These are phyloP conservation scores for Hybos culiciformis DNA, from an alignment of 2,888 invertebrate species.

Conservation along the genomic window DNA sequence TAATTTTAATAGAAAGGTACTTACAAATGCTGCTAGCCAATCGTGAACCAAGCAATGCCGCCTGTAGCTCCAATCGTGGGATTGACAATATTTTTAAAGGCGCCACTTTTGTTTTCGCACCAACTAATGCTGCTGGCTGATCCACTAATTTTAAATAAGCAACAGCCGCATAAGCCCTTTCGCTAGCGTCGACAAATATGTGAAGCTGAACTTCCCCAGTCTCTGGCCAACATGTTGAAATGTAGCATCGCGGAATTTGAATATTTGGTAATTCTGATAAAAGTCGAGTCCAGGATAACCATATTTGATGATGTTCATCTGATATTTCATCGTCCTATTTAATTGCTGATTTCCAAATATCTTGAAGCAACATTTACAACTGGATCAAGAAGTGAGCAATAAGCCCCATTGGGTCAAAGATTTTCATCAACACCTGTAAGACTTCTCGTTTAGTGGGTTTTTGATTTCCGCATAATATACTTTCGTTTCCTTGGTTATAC, in stretches of 20 bases:
- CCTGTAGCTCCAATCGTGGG: conserved; percentile 16
- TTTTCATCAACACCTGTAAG: conserved; percentile 15
- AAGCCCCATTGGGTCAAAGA: conserved; percentile 23
- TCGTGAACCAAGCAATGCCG: conserved; percentile 15
- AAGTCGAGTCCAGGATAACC: conserved; percentile 14
- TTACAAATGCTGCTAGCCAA: conserved; percentile 9
- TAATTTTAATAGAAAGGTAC: conserved; percentile 10
- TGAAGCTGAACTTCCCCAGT: conserved; percentile 10
- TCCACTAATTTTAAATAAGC: conserved; percentile 13
- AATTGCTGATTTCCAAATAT: conserved; percentile 8
- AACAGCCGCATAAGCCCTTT: conserved; percentile 16
- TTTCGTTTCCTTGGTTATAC: conserved; percentile 10
- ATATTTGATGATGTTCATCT: conserved; percentile 13
- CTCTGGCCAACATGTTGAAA: no score
- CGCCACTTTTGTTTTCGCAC: conserved; percentile 17
- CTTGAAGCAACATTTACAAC: conserved; percentile 12
- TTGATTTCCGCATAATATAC: conserved; percentile 6
- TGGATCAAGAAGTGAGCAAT: conserved; percentile 14
- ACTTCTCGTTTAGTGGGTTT: conserved; percentile 12
- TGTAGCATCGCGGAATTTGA: conserved; percentile 15
- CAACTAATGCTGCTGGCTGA: conserved; percentile 11
- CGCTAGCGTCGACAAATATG: conserved; percentile 15
- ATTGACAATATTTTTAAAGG: conserved; percentile 16
- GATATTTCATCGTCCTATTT: conserved; percentile 12
- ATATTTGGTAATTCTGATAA: conserved; percentile 14